These are phyloP conservation scores for Porites cylindrica DNA, from an alignment of 92 coral and sea anemone genomes.

Conservation along the genomic window DNA sequence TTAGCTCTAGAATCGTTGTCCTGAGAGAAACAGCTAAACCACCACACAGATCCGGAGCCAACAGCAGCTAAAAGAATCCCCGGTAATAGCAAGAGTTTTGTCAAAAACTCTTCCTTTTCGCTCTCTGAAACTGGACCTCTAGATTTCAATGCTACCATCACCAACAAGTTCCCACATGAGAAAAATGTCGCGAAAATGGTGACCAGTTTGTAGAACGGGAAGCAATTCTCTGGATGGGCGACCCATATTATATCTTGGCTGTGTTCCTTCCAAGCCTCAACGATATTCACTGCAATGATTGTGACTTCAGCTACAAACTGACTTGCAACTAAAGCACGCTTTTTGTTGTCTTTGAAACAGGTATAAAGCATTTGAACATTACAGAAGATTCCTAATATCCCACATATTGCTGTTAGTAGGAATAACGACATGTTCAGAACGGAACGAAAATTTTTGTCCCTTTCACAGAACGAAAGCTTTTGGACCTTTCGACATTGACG, in stretches of 20 bases:
- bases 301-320: slow-evolving; percentile 8
- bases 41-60: not conserved
- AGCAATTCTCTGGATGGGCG: not conserved
- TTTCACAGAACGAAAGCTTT: not conserved
- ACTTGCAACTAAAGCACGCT: not conserved
- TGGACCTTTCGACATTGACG: not conserved
- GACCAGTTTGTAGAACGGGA: not conserved
- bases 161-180: slow-evolving; percentile 8
- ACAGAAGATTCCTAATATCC: not conserved
- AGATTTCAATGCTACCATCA: slow-evolving; percentile 5
- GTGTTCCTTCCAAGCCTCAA: not conserved
- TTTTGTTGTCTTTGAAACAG: not conserved
- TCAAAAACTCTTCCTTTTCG: not conserved
- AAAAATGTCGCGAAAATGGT: not conserved
- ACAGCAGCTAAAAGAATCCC: not conserved
- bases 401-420: not conserved
- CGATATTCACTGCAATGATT: not conserved
- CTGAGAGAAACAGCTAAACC: not conserved
- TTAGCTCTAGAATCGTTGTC: not conserved
- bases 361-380: not conserved
- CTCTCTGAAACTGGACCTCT: not conserved
- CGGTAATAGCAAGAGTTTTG: not conserved
- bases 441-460: no score
- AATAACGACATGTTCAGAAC: not conserved
- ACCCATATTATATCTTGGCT: not conserved